phyloP scores from a whole-genome alignment of 2,888 invertebrate species.

The Sericinus montela region DNA sequence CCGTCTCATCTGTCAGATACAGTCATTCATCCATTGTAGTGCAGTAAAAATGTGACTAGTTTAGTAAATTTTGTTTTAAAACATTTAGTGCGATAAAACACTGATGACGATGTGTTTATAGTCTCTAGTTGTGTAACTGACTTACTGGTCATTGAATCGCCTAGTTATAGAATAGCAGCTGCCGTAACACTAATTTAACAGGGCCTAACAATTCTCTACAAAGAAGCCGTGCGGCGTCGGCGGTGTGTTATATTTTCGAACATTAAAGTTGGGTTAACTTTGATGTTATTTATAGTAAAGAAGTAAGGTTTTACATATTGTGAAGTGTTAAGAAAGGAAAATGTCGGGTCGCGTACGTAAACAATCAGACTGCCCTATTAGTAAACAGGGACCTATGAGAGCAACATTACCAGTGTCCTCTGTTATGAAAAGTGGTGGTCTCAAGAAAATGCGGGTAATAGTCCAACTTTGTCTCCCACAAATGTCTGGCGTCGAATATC shows the following conservation, averaged over 20 bases:
- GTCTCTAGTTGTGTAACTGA: constrained; percentile 40
- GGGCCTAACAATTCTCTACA: constrained; percentile 58
- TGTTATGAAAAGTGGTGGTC: constrained; percentile 82
- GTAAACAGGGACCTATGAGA: constrained; percentile 84
- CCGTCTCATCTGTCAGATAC: constrained; percentile 69
- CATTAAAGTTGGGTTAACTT: constrained; percentile 37
- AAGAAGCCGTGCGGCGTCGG: constrained; percentile 68
- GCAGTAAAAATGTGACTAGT: constrained; percentile 76
- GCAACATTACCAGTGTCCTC: constrained; percentile 88
- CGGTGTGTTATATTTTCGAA: constrained; percentile 51
- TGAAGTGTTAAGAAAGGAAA: constrained; percentile 33
- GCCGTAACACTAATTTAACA: constrained; percentile 34
- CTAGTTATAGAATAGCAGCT: constrained; percentile 32
- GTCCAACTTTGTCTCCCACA: constrained; percentile 83
- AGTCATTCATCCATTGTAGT: constrained; percentile 73
- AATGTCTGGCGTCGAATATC: constrained; percentile 84
- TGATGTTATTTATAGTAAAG: constrained; percentile 36
- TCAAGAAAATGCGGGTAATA: constrained; percentile 81
- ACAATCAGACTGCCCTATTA: constrained; percentile 82
- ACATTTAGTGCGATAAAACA: constrained; percentile 53
- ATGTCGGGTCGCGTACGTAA: constrained; percentile 83
- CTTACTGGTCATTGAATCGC: constrained; percentile 35
- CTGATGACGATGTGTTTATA: constrained; percentile 45
- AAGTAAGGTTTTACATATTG: constrained; percentile 20
- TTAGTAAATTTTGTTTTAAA: constrained; percentile 65